Evolutionary conservation across 2,113 vertebrate genomes (phyloP), one percentile per base, ranked within the genome.

Genomic region (Corydoras sp.): DNA sequence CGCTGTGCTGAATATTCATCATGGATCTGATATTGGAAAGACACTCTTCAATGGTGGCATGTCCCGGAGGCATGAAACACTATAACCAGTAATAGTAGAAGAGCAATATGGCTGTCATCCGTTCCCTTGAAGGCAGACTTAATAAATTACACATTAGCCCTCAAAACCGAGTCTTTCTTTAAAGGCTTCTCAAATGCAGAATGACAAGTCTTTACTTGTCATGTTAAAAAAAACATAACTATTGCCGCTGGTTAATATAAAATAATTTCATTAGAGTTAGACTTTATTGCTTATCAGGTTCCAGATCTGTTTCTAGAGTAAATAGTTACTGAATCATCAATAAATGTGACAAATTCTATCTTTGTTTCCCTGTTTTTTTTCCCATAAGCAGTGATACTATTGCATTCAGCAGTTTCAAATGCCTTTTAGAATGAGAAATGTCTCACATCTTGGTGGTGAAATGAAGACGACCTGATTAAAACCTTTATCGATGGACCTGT

Each of bases 1-100:
- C 69, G 75, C 74, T 83, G 85, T 86, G 88, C 86, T 88, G 88
- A 89, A 89, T 89, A 89, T 89, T 90, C 86, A 88, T 88, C 85
- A 89, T 78, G 84, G 85, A 81, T 83, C 79, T 85, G 82, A 86
- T 87, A 87, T 88, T 81, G 83, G 82, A 74, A 76, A 82, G 85
- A 76, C 83, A 82, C 87, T 87, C 78, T 84, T 79, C 81, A 79
- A 85, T 81, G 79, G 80, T 79, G 78, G 76, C 75, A 63, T 69
- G n/a, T 79, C 80, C 81, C 80, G 15, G 79, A 84, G 88, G 85
- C 83, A 68, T 83, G 86, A 71, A 88, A 89, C 81, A 84, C 80
- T 83, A 88, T 83, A 86, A 85, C 84, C 81, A 83, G 85, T 86
- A 89, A 87, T 83, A 84, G 83, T 84, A 87, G 83, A 84, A 76